phyloP scores from a whole-genome alignment of 2,113 vertebrate genomes.

The Hoplias malabaricus region DNA sequence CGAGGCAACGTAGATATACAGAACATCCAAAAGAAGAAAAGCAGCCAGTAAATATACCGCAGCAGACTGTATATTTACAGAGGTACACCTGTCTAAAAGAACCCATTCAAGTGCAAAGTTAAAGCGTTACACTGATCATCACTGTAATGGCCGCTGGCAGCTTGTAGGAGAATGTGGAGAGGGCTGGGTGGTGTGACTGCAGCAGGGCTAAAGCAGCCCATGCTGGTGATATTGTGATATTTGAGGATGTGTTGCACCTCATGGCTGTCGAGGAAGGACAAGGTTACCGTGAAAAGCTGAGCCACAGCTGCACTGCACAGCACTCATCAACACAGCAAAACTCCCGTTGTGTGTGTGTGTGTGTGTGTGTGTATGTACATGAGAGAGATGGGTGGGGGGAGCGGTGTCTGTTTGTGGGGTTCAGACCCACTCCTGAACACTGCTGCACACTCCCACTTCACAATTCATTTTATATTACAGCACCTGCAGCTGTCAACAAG shows the following conservation, averaged over 20 bases:
- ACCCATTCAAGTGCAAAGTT: constrained; percentile 44
- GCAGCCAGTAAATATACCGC: constrained; percentile 51
- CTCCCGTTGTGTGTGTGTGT: constrained; percentile 10
- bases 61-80: constrained; percentile 57
- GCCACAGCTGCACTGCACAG: constrained; percentile 52
- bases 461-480: constrained; percentile 42
- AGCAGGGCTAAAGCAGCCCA: constrained; percentile 4
- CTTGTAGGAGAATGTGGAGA: constrained; percentile 39
- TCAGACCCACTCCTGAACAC: neutral
- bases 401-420: no score
- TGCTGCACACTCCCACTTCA: constrained; percentile 17
- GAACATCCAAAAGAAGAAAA: constrained; percentile 43
- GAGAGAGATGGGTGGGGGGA: constrained; percentile 10
- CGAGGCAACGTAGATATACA: constrained; percentile 38
- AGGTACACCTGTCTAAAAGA: constrained; percentile 28
- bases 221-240: constrained; percentile 35
- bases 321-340: constrained; percentile 56
- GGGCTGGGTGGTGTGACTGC: neutral
- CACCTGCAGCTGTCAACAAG: constrained; percentile 7
- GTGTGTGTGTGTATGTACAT: neutral
- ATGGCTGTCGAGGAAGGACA: constrained; percentile 60
- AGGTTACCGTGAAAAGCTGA: constrained; percentile 63
- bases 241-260: constrained; percentile 21
- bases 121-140: constrained; percentile 53
- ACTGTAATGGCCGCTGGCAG: constrained; percentile 42